Conservation (phyloP, 2,113 vertebrate genomes). For the Coreoperca whiteheadi region DNA sequence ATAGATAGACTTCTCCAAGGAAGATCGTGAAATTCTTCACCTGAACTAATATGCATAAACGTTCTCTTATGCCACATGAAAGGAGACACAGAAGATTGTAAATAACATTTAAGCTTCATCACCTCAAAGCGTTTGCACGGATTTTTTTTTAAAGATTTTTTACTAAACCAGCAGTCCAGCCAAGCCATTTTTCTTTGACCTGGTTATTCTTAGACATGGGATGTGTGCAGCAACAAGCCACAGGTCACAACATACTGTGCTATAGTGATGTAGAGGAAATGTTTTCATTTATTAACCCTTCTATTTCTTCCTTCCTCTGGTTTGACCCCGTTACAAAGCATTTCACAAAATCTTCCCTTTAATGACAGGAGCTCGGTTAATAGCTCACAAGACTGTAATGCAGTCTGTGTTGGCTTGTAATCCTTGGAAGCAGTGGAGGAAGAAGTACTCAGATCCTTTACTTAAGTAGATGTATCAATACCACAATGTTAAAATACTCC, state of each 20-base stretch:
- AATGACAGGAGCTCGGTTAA: neutral
- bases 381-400: neutral
- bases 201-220: neutral
- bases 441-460: neutral
- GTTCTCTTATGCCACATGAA: too few relatives aligned
- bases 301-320: conserved; percentile 15
- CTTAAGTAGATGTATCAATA: neutral
- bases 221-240: neutral
- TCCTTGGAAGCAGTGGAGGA: neutral
- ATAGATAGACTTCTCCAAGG: too few relatives aligned
- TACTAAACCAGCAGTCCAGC: neutral
- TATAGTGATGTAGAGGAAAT: neutral
- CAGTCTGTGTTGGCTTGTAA: neutral
- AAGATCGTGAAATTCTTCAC: neutral
- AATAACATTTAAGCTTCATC: neutral
- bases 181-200: neutral
- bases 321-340: neutral
- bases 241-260: conserved; percentile 17
- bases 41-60: neutral
- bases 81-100: neutral
- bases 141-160: neutral
- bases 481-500: neutral
- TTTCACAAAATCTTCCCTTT: neutral
- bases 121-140: neutral
- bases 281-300: neutral